Evolutionary conservation across 2,113 vertebrate genomes (phyloP), one percentile per base, ranked within the genome.

Genomic region (Martes martes): DNA sequence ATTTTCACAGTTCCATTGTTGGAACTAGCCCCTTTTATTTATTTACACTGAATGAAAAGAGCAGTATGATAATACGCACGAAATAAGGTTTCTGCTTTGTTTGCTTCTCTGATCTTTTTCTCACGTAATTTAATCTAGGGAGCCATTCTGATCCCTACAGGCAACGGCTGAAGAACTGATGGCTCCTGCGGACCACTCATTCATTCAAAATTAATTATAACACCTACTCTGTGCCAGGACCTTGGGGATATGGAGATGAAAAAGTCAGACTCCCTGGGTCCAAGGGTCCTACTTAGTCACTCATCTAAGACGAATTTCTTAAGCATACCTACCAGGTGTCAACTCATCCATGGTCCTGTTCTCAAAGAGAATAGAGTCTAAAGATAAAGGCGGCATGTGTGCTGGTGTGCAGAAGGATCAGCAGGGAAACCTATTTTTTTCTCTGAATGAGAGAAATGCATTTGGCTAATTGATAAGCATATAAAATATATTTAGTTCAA

Each of bases 401-500:
- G 59, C 61, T 59, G 33, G 52, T 26, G 2, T 81, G 14, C 57
- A 83, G 73, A 71, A 61, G 2, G 16, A 76, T 79, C 76, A 80
- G 13, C 78, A 79, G 65, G n/a, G 14, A 85, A 91, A 79, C 50
- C 45, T 92, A 3, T 67, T 89, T 94, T 94, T 94, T 79, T 96
- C 90, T 93, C 39, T 97, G 85, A 97, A 98, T 93, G 94, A 91
- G 69, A 91, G 16, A 71, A 91, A 26, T 86, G 16, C 28, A 73
- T 89, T 82, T 91, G 76, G 71, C 21, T 95, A 85, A 96, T 95
- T 95, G 88, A 92, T 97, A 96, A 91, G 76, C 89, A 85, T 59
- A 76, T 74, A 92, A 96, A 96, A 96, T 69, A 88, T 67, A 94
- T 85, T 96, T 93, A 87, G 84, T 79, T 96, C 93, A 97, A 96